Percentiles rank a stretch among this genome's conserved stretches.
These are phyloP conservation scores for Dioctria linearis DNA, from an alignment of 2,888 invertebrate genomes.

Conservation along the genomic window DNA sequence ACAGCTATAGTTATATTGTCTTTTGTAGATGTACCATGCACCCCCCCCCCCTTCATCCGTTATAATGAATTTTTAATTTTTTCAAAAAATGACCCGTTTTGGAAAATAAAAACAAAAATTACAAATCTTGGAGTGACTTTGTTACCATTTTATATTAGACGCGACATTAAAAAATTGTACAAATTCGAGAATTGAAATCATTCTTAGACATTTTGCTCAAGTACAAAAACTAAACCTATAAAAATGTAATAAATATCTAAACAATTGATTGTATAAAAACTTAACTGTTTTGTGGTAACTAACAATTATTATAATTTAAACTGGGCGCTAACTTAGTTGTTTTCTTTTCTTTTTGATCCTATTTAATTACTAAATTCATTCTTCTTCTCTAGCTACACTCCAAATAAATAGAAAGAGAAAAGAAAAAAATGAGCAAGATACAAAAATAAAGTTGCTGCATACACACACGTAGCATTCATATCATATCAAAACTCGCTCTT, in stretches of 20 bases:
- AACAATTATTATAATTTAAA: constrained; percentile 12
- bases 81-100: too few relatives aligned
- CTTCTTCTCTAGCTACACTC: constrained; percentile 42
- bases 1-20: too few relatives aligned
- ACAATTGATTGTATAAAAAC: too few relatives aligned
- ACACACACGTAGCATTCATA: constrained; percentile 21
- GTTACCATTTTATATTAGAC: constrained; percentile 13
- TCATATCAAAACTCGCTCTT: neutral
- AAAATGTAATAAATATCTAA: neutral
- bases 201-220: neutral
- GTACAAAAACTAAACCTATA: neutral
- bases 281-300: constrained; percentile 29
- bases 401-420: constrained; percentile 33
- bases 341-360: neutral
- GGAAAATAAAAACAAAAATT: neutral
- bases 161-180: neutral
- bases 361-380: constrained; percentile 20
- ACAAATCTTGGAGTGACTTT: constrained; percentile 7
- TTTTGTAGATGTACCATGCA: too few relatives aligned
- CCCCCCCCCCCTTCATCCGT: too few relatives aligned
- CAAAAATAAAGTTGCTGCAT: constrained; percentile 17
- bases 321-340: neutral
- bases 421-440: constrained; percentile 1
- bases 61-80: too few relatives aligned
- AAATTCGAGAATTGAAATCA: neutral